phyloP scores from a whole-genome alignment of 30 jellyfish, hydroid and myxozoan species.

The Calvadosia cruxmelitensis region DNA sequence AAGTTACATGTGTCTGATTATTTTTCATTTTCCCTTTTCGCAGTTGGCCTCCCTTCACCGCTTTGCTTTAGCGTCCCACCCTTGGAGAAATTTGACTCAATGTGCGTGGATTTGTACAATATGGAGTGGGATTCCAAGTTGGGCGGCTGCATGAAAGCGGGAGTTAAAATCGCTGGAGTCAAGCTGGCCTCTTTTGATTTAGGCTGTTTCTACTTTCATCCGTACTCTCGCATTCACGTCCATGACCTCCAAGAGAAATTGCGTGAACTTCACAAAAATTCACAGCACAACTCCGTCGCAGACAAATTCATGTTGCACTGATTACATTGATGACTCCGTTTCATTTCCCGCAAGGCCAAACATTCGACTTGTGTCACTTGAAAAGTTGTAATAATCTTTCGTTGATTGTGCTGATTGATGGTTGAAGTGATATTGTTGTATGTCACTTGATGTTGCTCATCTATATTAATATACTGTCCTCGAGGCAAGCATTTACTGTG shows the following conservation, averaged over 20 bases:
- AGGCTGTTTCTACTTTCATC: constrained; percentile 35
- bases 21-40: neutral
- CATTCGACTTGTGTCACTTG: too few species aligned
- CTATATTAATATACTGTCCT: too few species aligned
- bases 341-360: too few species aligned
- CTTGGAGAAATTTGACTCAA: constrained; percentile 18
- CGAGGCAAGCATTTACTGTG: too few species aligned
- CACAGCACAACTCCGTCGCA: neutral
- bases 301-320: neutral
- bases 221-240: neutral
- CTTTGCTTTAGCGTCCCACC: constrained; percentile 26
- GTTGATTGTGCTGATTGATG: too few species aligned
- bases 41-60: constrained; percentile 47
- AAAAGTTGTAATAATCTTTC: too few species aligned
- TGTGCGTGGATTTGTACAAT: constrained; percentile 35
- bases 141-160: constrained; percentile 38
- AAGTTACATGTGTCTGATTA: too few species aligned
- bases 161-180: constrained; percentile 9
- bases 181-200: constrained; percentile 7
- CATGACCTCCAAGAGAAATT: neutral
- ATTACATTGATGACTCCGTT: too few species aligned
- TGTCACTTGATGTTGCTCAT: too few species aligned
- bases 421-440: too few species aligned
- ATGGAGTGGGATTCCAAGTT: constrained; percentile 18
- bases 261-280: neutral